phyloP scores from a whole-genome alignment of 1,140 invertebrate species.

The Cotesia typhae region DNA sequence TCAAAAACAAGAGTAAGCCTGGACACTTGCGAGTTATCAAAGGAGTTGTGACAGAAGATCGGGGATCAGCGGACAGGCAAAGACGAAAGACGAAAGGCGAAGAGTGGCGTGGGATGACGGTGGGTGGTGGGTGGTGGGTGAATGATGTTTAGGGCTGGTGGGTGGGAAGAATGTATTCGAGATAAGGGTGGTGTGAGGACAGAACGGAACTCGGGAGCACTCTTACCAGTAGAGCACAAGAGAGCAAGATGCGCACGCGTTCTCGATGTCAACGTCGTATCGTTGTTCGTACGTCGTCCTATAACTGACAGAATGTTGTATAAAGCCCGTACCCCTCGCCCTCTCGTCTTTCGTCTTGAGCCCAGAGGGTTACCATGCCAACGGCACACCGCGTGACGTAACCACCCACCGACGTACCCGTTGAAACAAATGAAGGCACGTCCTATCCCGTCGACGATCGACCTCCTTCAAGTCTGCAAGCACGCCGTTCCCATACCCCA shows the following conservation, averaged over 20 bases:
- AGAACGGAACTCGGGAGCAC: slow-evolving; percentile 20
- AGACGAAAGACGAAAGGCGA: slow-evolving; percentile 19
- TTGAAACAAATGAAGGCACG: slow-evolving; percentile 67
- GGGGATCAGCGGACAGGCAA: slow-evolving; percentile 8
- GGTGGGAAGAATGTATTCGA: slow-evolving; percentile 38
- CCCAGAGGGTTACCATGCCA: slow-evolving; percentile 63
- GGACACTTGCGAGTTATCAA: neutral
- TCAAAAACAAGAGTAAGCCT: too few relatives aligned
- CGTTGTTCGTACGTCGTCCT: slow-evolving; percentile 50
- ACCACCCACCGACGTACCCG: slow-evolving; percentile 58
- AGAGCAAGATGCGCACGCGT: slow-evolving; percentile 32
- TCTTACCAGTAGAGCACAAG: neutral
- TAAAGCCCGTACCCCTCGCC: slow-evolving; percentile 46
- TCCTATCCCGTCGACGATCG: slow-evolving; percentile 50
- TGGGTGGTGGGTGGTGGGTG: neutral
- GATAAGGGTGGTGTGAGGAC: slow-evolving; percentile 11
- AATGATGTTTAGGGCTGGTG: neutral
- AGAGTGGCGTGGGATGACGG: neutral
- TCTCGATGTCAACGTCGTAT: slow-evolving; percentile 26
- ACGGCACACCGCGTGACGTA: slow-evolving; percentile 62
- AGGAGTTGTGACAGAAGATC: neutral
- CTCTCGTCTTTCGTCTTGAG: slow-evolving; percentile 49
- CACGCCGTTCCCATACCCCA: neutral
- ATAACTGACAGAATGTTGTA: slow-evolving; percentile 58
- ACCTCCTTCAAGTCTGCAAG: slow-evolving; percentile 24